A percentile compares a stretch with the other conserved stretches of the same genome.
Evolutionary conservation across 2,888 invertebrate species (phyloP).

Genomic region (Lydus trimaculatus): DNA sequence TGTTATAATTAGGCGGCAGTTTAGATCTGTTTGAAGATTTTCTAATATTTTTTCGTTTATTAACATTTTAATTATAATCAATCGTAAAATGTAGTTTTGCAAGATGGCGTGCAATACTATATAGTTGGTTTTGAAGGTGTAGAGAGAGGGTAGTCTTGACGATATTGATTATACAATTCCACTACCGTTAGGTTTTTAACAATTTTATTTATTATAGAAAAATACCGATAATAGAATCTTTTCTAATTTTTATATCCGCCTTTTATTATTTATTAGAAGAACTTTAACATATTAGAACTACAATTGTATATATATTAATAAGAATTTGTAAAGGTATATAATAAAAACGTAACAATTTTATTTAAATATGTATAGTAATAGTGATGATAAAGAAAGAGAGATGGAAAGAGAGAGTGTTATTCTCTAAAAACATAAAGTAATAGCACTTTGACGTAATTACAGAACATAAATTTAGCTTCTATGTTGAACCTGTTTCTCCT

Average conservation of each 20-base stretch:
- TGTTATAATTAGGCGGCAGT: no score
- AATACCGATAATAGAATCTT: neutral
- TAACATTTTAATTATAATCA: no score
- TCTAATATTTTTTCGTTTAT: no score
- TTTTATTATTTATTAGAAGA: no score
- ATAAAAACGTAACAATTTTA: neutral
- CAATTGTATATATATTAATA: neutral
- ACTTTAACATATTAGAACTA: no score
- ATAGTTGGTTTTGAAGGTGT: constrained; percentile 24
- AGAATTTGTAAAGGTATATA: neutral
- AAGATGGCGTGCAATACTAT: constrained; percentile 33
- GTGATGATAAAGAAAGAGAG: neutral
- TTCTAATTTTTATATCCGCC: no score
- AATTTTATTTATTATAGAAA: constrained; percentile 28
- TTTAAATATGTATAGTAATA: neutral
- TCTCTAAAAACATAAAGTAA: neutral
- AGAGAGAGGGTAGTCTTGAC: constrained; percentile 37
- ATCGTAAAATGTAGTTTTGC: constrained; percentile 25
- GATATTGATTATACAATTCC: constrained; percentile 43
- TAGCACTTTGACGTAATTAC: constrained; percentile 6
- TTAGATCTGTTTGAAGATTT: no score
- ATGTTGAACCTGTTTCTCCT: neutral
- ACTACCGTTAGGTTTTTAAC: constrained; percentile 33
- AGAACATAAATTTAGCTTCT: constrained; percentile 6
- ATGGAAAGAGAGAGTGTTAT: neutral